A percentile compares a stretch with the other conserved stretches of the same genome.
These are phyloP conservation scores for Lycia hirtaria DNA, from an alignment of 2,888 invertebrate species.

Conservation along the genomic window DNA sequence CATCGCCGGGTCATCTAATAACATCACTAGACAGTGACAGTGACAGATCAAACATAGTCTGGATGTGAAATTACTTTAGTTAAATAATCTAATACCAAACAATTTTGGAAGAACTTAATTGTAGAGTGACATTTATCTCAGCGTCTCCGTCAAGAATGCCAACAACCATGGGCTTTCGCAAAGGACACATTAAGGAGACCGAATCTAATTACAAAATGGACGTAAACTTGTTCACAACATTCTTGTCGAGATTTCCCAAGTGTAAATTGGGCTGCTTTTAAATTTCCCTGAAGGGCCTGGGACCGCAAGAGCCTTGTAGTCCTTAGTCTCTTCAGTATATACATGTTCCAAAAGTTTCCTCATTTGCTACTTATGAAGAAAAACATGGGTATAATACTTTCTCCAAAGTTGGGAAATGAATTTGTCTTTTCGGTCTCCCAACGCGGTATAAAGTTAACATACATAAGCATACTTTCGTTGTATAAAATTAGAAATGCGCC, in stretches of 20 bases:
- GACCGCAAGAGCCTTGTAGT: constrained; percentile 46
- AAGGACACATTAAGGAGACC: constrained; percentile 38
- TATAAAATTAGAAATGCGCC: constrained; percentile 18
- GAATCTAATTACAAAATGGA: constrained; percentile 42
- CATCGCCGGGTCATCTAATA: background rate
- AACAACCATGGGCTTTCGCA: constrained; percentile 25
- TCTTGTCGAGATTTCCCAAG: constrained; percentile 56
- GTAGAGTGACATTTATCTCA: constrained; percentile 6
- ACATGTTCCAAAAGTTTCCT: constrained; percentile 61
- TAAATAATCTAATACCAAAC: background rate
- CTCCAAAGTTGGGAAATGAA: constrained; percentile 36
- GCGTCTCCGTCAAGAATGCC: constrained; percentile 22
- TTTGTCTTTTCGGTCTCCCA: constrained; percentile 40
- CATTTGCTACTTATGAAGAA: constrained; percentile 53
- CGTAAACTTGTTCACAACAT: constrained; percentile 38
- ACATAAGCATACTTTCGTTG: constrained; percentile 21
- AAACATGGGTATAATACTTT: constrained; percentile 42
- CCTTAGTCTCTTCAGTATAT: constrained; percentile 51
- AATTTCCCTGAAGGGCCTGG: constrained; percentile 60
- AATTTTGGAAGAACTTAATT: constrained; percentile 7
- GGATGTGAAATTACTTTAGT: background rate
- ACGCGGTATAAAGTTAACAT: constrained; percentile 27
- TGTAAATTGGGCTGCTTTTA: constrained; percentile 59
- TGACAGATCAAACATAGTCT: too few relatives aligned
- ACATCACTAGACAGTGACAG: too few relatives aligned